Conservation (phyloP, 2,888 invertebrate species). For the Papilio protenor region DNA sequence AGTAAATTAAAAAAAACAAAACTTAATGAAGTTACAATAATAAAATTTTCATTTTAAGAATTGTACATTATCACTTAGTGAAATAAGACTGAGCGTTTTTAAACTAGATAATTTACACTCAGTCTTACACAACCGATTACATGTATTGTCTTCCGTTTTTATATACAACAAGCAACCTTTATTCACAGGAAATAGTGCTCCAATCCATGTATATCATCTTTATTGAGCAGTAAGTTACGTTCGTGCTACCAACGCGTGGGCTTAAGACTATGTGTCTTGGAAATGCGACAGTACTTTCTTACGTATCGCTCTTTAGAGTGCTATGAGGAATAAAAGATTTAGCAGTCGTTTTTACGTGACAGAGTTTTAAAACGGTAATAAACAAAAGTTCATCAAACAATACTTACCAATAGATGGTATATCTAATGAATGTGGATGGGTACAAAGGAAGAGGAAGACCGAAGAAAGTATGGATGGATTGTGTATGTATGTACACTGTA, state of each 20-base stretch:
- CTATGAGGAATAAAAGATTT: slow-evolving; percentile 18
- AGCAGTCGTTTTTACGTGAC: slow-evolving; percentile 13
- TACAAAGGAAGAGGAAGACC: too few relatives aligned
- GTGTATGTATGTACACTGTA: too few relatives aligned
- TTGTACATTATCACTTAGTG: not conserved
- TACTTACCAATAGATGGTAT: too few relatives aligned
- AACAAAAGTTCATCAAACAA: too few relatives aligned
- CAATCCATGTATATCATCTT: slow-evolving; percentile 23
- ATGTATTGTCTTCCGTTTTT: not conserved
- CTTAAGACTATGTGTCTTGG: slow-evolving; percentile 24
- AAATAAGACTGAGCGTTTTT: not conserved
- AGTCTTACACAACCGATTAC: not conserved
- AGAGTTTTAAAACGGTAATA: not conserved
- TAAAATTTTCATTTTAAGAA: not conserved
- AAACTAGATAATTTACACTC: not conserved
- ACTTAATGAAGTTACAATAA: not conserved
- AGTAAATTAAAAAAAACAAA: not conserved
- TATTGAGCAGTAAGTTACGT: slow-evolving; percentile 21
- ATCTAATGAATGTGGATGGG: too few relatives aligned
- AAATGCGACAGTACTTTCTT: slow-evolving; percentile 25
- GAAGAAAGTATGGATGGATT: too few relatives aligned
- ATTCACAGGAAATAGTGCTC: not conserved
- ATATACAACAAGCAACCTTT: not conserved
- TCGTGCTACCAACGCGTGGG: slow-evolving; percentile 17
- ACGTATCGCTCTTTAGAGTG: slow-evolving; percentile 19